A percentile compares a stretch with the other conserved stretches of the same genome.
phyloP scores from a whole-genome alignment of 2,797 vertebrate genomes.

The Macroramphosus scolopax region DNA sequence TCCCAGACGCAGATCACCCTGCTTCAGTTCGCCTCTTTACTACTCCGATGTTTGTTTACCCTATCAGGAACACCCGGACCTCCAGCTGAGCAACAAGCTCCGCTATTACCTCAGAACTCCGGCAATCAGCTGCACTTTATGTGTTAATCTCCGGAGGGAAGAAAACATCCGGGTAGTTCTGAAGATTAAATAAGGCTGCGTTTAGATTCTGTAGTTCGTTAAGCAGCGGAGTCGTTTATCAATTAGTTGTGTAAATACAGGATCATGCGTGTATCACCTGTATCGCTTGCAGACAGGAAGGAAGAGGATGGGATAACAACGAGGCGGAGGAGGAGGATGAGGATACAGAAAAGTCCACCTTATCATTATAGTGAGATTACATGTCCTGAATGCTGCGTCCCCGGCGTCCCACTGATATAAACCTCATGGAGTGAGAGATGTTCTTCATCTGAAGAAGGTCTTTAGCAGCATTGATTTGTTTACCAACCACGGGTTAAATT shows the following conservation, averaged over 20 bases:
- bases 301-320: slow-evolving; percentile 42
- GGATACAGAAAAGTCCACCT: slow-evolving; percentile 53
- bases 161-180: slow-evolving; percentile 27
- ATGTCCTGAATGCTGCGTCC: too few relatives aligned
- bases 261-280: too few relatives aligned
- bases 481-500: too few relatives aligned
- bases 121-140: slow-evolving; percentile 52
- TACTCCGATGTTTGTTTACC: slow-evolving; percentile 64
- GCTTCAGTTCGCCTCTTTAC: slow-evolving; percentile 44
- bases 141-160: slow-evolving; percentile 34
- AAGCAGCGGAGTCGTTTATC: slow-evolving; percentile 12
- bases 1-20: slow-evolving; percentile 57
- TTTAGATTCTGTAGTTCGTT: slow-evolving; percentile 28
- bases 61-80: slow-evolving; percentile 41
- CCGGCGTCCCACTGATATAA: slow-evolving; percentile 58
- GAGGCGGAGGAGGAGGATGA: slow-evolving; percentile 27
- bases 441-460: too few relatives aligned
- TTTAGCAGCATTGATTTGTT: too few relatives aligned
- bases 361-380: slow-evolving; percentile 54
- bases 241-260: too few relatives aligned
- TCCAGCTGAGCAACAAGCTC: slow-evolving; percentile 50
- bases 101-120: slow-evolving; percentile 29
- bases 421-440: slow-evolving; percentile 52
- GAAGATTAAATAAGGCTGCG: slow-evolving; percentile 35
- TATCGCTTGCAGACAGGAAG: slow-evolving; percentile 37